These are phyloP conservation scores for Shinisaurus crocodilurus DNA, from an alignment of 2,113 vertebrate genomes.

Conservation along the genomic window DNA sequence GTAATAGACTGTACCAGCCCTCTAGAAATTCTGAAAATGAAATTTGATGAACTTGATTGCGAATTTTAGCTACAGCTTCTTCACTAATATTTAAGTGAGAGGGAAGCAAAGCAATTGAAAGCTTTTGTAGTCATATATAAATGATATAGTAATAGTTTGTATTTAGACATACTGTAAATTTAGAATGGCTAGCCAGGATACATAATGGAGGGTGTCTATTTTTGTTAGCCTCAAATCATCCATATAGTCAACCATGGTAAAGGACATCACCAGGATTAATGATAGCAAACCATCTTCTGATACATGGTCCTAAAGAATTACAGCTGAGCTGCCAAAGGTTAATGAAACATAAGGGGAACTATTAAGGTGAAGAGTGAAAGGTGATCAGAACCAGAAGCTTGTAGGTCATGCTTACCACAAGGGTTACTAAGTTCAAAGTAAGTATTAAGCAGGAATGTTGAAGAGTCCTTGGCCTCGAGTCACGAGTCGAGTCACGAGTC, in stretches of 20 bases:
- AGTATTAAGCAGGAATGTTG: too few species aligned
- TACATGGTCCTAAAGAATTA: background rate
- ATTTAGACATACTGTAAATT: background rate
- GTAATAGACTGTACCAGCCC: background rate
- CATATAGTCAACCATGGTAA: background rate
- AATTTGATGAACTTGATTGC: fast-evolving
- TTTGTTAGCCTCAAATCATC: background rate
- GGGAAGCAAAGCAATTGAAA: background rate
- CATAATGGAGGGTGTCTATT: background rate
- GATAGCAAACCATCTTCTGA: background rate
- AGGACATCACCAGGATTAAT: background rate
- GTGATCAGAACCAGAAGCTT: background rate
- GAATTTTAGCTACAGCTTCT: background rate
- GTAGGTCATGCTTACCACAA: background rate
- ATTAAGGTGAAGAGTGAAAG: background rate
- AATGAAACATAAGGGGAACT: background rate
- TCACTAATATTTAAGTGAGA: background rate
- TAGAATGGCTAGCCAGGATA: background rate
- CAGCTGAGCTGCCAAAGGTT: background rate
- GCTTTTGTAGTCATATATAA: background rate
- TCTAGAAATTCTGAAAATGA: background rate
- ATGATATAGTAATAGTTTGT: background rate
- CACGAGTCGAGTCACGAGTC: too few species aligned
- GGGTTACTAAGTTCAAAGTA: background rate
- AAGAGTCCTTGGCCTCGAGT: too few species aligned